These are phyloP conservation scores for Helicoverpa armigera DNA, from an alignment of 1,140 invertebrate genomes.

Conservation along the genomic window DNA sequence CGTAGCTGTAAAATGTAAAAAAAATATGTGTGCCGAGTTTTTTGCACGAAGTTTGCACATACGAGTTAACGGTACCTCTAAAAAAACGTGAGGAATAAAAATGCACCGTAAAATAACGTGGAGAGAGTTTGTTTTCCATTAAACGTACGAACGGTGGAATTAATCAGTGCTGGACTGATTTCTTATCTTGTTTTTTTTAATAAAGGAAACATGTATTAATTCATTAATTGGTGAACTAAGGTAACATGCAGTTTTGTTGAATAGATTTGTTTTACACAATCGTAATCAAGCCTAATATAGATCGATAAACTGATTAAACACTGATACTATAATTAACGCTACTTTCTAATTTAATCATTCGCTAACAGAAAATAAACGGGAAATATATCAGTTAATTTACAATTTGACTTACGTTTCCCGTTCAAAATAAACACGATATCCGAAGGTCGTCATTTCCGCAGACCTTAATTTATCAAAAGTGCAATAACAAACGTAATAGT, in stretches of 20 bases:
- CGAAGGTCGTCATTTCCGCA: conserved; percentile 32
- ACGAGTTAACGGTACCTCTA: conserved; percentile 63
- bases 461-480: conserved; percentile 42
- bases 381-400: neutral
- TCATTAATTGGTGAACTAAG: conserved; percentile 32
- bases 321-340: neutral
- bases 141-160: neutral
- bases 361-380: neutral
- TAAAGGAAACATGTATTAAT: conserved; percentile 5
- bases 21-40: conserved; percentile 61
- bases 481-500: conserved; percentile 45
- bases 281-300: neutral
- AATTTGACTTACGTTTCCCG: neutral
- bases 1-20: conserved; percentile 68
- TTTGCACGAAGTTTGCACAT: conserved; percentile 61
- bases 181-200: conserved; percentile 39
- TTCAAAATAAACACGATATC: neutral
- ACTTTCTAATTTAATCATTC: conserved; percentile 36
- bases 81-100: conserved; percentile 46
- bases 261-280: conserved; percentile 6
- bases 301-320: conserved; percentile 7
- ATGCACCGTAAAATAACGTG: neutral
- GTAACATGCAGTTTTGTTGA: conserved; percentile 18
- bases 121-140: conserved; percentile 12
- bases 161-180: conserved; percentile 43